Conservation (phyloP, 2,888 invertebrate genomes). For the Vesta saturnalis region DNA sequence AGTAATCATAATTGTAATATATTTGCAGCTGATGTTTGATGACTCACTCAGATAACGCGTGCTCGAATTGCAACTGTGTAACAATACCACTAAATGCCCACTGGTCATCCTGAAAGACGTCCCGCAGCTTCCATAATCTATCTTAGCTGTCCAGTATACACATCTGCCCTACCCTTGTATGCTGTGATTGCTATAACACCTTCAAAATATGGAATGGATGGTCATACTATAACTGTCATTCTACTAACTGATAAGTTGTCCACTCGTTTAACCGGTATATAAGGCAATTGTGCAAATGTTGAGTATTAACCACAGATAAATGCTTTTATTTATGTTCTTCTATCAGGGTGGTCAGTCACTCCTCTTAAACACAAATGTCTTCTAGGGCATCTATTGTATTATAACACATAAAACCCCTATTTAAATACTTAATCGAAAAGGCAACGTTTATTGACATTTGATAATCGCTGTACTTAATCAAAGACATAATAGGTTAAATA, state of each 20-base stretch:
- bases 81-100: constrained; percentile 57
- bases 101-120: constrained; percentile 60
- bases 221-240: constrained; percentile 33
- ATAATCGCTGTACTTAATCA: no score
- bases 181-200: constrained; percentile 22
- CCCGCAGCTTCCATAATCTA: constrained; percentile 59
- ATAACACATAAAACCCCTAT: no score
- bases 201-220: constrained; percentile 17
- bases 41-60: constrained; percentile 58
- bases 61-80: constrained; percentile 51
- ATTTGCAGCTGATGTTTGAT: constrained; percentile 57
- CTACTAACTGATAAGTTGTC: constrained; percentile 47
- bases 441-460: no score
- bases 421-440: no score
- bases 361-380: constrained; percentile 8
- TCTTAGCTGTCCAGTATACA: constrained; percentile 51
- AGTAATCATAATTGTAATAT: no score
- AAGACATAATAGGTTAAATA: no score
- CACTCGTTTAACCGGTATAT: constrained; percentile 47
- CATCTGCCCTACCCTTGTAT: constrained; percentile 35
- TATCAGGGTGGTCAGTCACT: constrained; percentile 45
- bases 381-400: constrained; percentile 2
- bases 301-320: constrained; percentile 45
- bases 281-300: constrained; percentile 45
- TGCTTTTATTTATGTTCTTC: constrained; percentile 44